Evolutionary conservation across 2,113 vertebrate genomes (phyloP).

Genomic region (Anarhynchus alexandrinus): DNA sequence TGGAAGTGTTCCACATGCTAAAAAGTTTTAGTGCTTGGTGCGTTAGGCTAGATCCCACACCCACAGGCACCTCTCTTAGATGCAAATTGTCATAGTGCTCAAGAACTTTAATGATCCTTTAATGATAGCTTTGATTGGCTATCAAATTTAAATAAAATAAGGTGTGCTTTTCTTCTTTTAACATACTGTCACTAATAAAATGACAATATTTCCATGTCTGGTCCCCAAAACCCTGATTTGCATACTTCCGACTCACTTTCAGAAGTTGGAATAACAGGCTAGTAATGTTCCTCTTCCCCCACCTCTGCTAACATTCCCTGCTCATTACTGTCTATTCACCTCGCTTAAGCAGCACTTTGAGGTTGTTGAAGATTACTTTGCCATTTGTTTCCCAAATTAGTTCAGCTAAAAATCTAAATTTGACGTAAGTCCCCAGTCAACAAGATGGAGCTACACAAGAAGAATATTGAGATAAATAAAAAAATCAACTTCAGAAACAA

Average conservation of each 20-base stretch:
- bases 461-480: neutral
- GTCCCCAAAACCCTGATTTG: neutral
- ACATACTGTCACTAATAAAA: neutral
- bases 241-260: neutral
- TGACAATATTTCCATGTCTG: neutral
- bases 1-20: neutral
- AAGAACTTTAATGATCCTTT: neutral
- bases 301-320: neutral
- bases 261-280: neutral
- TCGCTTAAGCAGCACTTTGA: neutral
- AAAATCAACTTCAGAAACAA: neutral
- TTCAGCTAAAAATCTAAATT: neutral
- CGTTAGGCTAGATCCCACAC: neutral
- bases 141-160: neutral
- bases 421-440: neutral
- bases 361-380: neutral
- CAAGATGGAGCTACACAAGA: neutral
- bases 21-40: neutral
- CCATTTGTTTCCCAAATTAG: neutral
- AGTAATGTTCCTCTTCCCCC: neutral
- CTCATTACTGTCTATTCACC: neutral
- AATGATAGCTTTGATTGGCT: neutral
- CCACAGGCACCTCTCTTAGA: neutral
- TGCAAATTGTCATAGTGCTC: neutral
- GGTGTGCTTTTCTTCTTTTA: neutral